Evolutionary conservation across 2,888 invertebrate species (phyloP).

Genomic region (Fragum whitleyi): DNA sequence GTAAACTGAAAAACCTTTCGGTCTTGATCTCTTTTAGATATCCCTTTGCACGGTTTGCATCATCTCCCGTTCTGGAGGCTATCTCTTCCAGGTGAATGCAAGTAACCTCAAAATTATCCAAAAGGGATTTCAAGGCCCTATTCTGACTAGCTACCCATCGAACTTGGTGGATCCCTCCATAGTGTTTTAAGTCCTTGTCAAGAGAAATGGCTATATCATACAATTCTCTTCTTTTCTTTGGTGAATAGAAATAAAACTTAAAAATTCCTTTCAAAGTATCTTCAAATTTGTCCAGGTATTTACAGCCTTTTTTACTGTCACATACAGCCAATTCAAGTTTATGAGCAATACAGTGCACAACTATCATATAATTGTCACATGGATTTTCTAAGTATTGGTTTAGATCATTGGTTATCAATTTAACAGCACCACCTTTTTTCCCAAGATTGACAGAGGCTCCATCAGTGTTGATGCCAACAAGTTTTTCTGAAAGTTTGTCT

Average conservation of each 20-base stretch:
- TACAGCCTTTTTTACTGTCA: no score
- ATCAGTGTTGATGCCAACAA: no score
- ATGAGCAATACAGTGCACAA: no score
- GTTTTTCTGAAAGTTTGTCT: no score
- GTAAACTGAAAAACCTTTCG: background rate
- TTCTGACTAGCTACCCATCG: slow-evolving; percentile 15
- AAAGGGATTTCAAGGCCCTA: slow-evolving; percentile 9
- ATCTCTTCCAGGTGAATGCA: slow-evolving; percentile 20
- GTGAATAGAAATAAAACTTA: slow-evolving; percentile 9
- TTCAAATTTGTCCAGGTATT: no score
- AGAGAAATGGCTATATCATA: slow-evolving; percentile 6
- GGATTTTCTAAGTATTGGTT: no score
- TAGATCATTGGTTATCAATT: no score
- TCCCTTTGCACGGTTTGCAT: background rate
- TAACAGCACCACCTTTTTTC: no score
- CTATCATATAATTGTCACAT: no score
- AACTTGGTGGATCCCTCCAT: slow-evolving; percentile 25
- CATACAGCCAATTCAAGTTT: no score
- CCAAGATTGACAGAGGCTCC: no score
- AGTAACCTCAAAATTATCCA: slow-evolving; percentile 9
- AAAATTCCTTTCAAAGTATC: no score
- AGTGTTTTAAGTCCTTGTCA: slow-evolving; percentile 7
- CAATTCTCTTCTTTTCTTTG: slow-evolving; percentile 5
- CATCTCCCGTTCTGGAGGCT: background rate
- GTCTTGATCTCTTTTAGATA: background rate